Conservation (phyloP, 1,140 invertebrate genomes). For the Dolichoris vasculosae region DNA sequence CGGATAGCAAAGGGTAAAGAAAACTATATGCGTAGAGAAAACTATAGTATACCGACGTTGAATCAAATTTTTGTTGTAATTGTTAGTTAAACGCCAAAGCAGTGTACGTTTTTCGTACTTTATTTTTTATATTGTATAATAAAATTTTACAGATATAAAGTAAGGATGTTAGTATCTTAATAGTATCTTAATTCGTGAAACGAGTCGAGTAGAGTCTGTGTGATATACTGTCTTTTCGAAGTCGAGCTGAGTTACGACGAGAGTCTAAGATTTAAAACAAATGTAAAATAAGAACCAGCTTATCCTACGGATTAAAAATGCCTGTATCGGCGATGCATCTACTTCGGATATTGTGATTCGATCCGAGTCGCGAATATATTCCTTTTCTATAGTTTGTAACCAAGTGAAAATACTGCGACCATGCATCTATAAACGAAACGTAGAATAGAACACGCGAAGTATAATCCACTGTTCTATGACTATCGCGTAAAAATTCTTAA, state of each 20-base stretch:
- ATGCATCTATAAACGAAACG: conserved; percentile 23
- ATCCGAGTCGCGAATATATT: conserved; percentile 45
- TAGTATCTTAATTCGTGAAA: background rate
- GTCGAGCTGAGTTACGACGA: background rate
- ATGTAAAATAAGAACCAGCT: conserved; percentile 12
- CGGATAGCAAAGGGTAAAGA: background rate
- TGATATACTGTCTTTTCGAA: background rate
- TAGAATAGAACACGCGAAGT: conserved; percentile 25
- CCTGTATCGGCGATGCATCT: conserved; percentile 6
- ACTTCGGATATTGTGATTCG: conserved; percentile 46
- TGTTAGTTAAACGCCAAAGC: background rate
- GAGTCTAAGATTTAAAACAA: background rate
- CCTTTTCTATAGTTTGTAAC: conserved; percentile 51
- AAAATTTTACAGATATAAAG: background rate
- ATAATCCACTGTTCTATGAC: conserved; percentile 33
- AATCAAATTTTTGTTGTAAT: background rate
- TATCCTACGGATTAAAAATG: conserved; percentile 11
- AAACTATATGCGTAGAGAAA: background rate
- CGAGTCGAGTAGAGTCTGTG: background rate
- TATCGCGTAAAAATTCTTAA: conserved; percentile 9
- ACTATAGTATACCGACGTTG: background rate
- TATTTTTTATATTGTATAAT: conserved; percentile 24
- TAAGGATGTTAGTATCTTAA: background rate
- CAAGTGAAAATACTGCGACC: conserved; percentile 32
- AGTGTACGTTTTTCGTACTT: conserved; percentile 7